Evolutionary conservation across 2,797 vertebrate genomes (phyloP), one percentile per base, ranked within the genome.

Genomic region (Ispidina lecontei): DNA sequence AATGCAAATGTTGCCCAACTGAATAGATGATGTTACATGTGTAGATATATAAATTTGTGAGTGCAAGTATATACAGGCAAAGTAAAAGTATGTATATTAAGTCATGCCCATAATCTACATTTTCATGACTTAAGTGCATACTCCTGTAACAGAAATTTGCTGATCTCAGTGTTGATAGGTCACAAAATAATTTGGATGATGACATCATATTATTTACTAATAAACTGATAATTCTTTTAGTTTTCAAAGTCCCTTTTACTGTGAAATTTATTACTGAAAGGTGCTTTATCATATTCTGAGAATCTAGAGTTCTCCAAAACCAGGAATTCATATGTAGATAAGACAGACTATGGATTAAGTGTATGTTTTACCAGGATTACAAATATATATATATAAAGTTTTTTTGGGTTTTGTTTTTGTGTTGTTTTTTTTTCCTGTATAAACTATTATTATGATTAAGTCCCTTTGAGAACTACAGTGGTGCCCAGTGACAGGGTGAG

Each of bases 51-150:
- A 35, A 54, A 46, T 71, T 15, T 52, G 5, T 63, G 37, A 15
- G 17, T 25, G 0, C 2, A 16, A 29, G 49, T 4, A 7, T 43
- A 8, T 4, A 37, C 0, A 41, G 54, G 44, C 22, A 69, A 60
- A 41, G 54, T 64, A 44, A 39, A 69, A 79, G 19, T 33, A 23
- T 8, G 10, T 22, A 23, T 41, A 46, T 14, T 4, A 56, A 52
- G 31, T 3, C 74, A 47, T 47, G 8, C 13, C 14, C 19, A 13
- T 9, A 51, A 69, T 47, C 23, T 46, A 63, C 41, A 21, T 26
- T 56, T 43, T 41, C 70, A 12, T 26, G 33, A 14, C 44, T 52
- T 52, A 13, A 31, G 6, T 3, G 14, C 52, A 22, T 11, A 7
- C 9, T 73, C 22, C 18, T 20, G 25, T 55, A 43, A 31, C 13